These are phyloP conservation scores for Tetramorium bicarinatum DNA, from an alignment of 2,888 invertebrate genomes.

Conservation along the genomic window DNA sequence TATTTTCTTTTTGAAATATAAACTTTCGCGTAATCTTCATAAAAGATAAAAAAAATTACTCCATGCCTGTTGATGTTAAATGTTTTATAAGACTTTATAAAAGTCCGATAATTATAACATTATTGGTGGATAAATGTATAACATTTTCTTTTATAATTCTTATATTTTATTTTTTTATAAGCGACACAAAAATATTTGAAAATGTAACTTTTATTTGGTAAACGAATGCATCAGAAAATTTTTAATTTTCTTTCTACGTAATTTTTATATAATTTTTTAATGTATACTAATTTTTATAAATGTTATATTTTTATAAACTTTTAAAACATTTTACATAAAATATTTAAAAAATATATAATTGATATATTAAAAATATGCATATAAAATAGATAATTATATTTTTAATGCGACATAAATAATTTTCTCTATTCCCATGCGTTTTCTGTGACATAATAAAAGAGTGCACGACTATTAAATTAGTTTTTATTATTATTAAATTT, in stretches of 20 bases:
- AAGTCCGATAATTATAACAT: neutral
- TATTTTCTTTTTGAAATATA: neutral
- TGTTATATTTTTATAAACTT: neutral
- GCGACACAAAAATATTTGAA: neutral
- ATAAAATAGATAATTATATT: neutral
- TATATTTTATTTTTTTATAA: neutral
- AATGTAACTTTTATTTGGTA: neutral
- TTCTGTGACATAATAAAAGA: neutral
- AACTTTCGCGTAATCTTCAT: neutral
- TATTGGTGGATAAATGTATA: neutral
- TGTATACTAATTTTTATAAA: neutral
- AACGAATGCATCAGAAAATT: neutral
- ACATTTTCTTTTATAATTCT: neutral
- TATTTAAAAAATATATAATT: neutral
- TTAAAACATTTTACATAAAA: neutral
- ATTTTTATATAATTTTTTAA: neutral
- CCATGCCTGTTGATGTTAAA: slow-evolving; percentile 11
- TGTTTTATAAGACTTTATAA: neutral
- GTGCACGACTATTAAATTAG: slow-evolving; percentile 15
- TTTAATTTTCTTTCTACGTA: neutral
- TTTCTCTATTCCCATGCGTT: slow-evolving; percentile 1
- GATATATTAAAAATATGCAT: neutral
- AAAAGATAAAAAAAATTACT: neutral
- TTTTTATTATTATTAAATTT: slow-evolving; percentile 10
- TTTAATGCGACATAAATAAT: neutral